Evolutionary conservation across 64 coral and sea anemone genomes (phyloP), one percentile per base, ranked within the genome.

Genomic region (Stylophora pistillata): DNA sequence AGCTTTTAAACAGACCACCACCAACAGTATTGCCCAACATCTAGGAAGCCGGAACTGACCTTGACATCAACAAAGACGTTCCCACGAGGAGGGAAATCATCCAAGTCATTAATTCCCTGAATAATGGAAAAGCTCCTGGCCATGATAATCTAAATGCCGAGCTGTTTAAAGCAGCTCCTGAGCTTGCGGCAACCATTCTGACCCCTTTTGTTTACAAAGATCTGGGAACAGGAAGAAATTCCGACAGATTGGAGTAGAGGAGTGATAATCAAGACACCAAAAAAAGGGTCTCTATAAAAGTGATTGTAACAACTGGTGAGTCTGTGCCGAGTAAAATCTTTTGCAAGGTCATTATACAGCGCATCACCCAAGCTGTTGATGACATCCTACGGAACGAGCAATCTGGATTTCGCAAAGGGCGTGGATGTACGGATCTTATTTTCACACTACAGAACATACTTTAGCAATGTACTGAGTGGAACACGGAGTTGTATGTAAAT

Each of bases 41-140:
- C 13, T n/a, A 47, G 52, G 72, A 34, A 31, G 11, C 56, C 14
- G 15, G 28, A 73, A 65, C 13, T 15, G 69, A 72, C 3, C 61
- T 83, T 16, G 52, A 89, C 59, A 66, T 80, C 62, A 53, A 80
- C 47, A 55, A 21, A 23, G 25, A 20, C 88, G 59, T 64, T 7
- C 88, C 77, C 69, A 72, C 47, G 4, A 70, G 30, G 28, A 25
- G 57, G 41, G 62, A 90, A 73, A 37, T 81, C 81, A 71, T 30
- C 37, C 73, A 72, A 82, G 79, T 41, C 23, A 90, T 90, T 59
- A 72, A 57, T 56, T 15, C 61, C 26, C 32, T 83, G 71, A 88
- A 76, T n/a, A 90, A 90, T 71, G 63, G 57, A 34, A 82, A 90
- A 74, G 41, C 89, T 56, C 77, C 63, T 58, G 89, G 89, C 26